Percentiles rank a stretch among this genome's conserved stretches.
Conservation (phyloP, 2,113 vertebrate species). For the Struthidea cinerea region DNA sequence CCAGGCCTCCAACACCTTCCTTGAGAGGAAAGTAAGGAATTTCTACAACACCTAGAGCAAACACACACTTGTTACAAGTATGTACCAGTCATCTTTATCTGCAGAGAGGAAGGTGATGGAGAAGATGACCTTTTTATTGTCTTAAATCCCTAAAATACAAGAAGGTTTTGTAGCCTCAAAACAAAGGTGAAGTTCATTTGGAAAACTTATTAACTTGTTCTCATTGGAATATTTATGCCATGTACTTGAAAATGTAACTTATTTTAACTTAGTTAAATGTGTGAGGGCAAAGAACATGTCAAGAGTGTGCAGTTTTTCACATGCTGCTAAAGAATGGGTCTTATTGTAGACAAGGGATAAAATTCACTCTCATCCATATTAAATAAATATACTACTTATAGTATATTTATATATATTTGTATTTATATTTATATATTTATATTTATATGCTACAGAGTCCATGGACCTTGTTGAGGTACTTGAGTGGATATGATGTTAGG, state of each 20-base stretch:
- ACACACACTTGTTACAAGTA: rapidly evolving
- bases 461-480: not conserved
- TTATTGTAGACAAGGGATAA: not conserved
- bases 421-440: too few species aligned
- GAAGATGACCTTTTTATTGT: not conserved
- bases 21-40: not conserved
- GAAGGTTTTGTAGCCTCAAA: not conserved
- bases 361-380: not conserved
- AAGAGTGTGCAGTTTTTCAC: not conserved
- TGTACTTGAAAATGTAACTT: not conserved
- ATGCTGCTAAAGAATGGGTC: not conserved
- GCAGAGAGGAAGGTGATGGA: not conserved
- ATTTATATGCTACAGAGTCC: too few species aligned
- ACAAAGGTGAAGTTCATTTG: not conserved
- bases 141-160: not conserved
- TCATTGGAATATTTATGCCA: not conserved
- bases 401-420: too few species aligned
- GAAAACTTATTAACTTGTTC: not conserved
- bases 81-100: not conserved
- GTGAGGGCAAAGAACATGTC: not conserved
- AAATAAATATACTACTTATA: not conserved
- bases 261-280: not conserved
- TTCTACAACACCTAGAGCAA: not conserved
- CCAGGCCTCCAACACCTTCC: not conserved
- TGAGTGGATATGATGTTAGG: not conserved